phyloP scores from a whole-genome alignment of 2,888 invertebrate genomes.

The Polia nebulosa region DNA sequence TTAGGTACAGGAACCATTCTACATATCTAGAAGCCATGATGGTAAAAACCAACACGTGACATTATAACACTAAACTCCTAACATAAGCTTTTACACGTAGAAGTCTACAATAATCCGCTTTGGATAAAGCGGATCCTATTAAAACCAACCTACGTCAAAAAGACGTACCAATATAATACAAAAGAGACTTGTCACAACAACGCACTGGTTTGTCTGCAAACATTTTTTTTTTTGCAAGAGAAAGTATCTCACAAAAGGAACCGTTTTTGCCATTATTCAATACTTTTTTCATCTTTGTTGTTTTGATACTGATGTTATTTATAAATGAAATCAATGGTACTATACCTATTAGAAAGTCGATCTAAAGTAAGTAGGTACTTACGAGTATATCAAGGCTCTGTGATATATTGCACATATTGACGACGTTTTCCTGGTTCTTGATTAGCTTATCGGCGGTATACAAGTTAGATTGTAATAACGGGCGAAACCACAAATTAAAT shows the following conservation, averaged over 20 bases:
- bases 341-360: conserved; percentile 29
- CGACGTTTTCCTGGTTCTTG: conserved; percentile 23
- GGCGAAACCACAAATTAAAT: conserved; percentile 24
- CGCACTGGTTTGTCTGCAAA: not conserved
- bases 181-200: conserved; percentile 30
- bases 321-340: not conserved
- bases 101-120: conserved; percentile 51
- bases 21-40: not conserved
- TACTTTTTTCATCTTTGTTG: conserved; percentile 5
- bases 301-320: conserved; percentile 12
- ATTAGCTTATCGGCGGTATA: not conserved
- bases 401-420: not conserved
- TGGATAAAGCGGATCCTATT: conserved; percentile 58
- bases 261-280: conserved; percentile 4
- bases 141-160: conserved; percentile 26
- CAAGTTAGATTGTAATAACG: not conserved
- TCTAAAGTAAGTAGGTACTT: not conserved
- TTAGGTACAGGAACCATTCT: no score
- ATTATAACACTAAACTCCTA: conserved; percentile 12
- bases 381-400: not conserved
- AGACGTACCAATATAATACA: conserved; percentile 12
- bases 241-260: conserved; percentile 24
- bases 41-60: not conserved
- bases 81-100: conserved; percentile 45
- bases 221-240: conserved; percentile 22